These are phyloP conservation scores for Lamproptera curius DNA, from an alignment of 2,888 invertebrate species.

Conservation along the genomic window DNA sequence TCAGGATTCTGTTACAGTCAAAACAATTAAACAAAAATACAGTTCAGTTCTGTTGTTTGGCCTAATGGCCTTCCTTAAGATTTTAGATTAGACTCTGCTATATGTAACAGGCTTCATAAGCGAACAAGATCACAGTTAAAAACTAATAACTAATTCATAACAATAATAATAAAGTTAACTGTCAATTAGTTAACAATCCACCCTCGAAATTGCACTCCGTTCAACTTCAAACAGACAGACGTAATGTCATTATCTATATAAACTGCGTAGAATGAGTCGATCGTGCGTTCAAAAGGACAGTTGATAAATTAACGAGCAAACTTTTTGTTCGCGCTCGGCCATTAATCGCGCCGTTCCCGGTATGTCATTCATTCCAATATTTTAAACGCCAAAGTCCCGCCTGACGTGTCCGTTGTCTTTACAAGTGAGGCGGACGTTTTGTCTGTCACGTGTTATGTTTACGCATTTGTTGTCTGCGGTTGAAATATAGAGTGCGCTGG, in stretches of 20 bases:
- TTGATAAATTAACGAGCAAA: slow-evolving; percentile 76
- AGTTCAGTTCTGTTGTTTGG: too few relatives aligned
- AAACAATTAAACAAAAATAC: too few relatives aligned
- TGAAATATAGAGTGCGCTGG: too few relatives aligned
- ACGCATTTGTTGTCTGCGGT: too few relatives aligned
- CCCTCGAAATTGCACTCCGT: not conserved
- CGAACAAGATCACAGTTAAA: too few relatives aligned
- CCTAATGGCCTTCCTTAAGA: too few relatives aligned
- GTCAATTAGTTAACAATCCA: not conserved
- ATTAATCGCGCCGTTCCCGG: slow-evolving; percentile 75
- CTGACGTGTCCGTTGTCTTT: slow-evolving; percentile 70
- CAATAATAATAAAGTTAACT: too few relatives aligned
- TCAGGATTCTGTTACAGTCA: too few relatives aligned
- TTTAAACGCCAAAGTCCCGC: slow-evolving; percentile 65
- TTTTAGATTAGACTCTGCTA: too few relatives aligned
- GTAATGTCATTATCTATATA: slow-evolving; percentile 4
- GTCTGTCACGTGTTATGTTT: too few relatives aligned
- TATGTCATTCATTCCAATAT: slow-evolving; percentile 79
- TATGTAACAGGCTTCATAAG: too few relatives aligned
- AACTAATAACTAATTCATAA: not conserved
- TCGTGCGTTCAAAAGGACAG: slow-evolving; percentile 69
- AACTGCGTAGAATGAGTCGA: slow-evolving; percentile 55
- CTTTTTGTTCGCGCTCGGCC: slow-evolving; percentile 70
- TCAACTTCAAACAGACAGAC: slow-evolving; percentile 6
- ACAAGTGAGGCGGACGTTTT: slow-evolving; percentile 62